Conservation (phyloP, 1,140 invertebrate species). For the Dufourea novaeangliae region DNA sequence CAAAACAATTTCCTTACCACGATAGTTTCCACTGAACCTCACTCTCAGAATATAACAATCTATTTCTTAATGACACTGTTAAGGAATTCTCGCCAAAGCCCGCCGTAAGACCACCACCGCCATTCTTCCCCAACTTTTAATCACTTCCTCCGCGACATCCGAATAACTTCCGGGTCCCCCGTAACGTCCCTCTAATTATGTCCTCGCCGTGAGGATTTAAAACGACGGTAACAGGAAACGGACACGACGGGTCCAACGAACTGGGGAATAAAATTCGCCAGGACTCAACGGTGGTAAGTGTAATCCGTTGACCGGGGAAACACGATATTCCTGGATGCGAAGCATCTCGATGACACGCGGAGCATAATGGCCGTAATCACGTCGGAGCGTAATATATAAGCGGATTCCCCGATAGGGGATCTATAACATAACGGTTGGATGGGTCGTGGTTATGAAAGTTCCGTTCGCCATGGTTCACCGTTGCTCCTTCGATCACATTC, state of each 20-base stretch:
- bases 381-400: conserved; percentile 36
- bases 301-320: conserved; percentile 28
- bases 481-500: not conserved
- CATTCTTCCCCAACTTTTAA: not conserved
- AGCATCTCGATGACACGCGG: not conserved
- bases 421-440: not conserved
- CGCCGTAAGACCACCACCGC: not conserved
- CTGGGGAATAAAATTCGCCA: not conserved
- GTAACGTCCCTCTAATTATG: not conserved
- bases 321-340: not conserved
- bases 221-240: not conserved
- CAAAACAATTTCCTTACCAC: no score
- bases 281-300: conserved; percentile 4
- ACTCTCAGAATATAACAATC: no score
- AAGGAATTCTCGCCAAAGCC: not conserved
- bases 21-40: no score
- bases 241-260: not conserved
- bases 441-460: conserved; percentile 8
- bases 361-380: conserved; percentile 33
- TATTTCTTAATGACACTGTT: no score
- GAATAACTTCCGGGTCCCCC: no score
- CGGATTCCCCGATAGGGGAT: conserved; percentile 29
- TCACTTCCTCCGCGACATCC: not conserved
- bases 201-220: not conserved
- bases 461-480: not conserved